phyloP scores from a whole-genome alignment of 2,888 invertebrate genomes.

The Eucera pruinosa region DNA sequence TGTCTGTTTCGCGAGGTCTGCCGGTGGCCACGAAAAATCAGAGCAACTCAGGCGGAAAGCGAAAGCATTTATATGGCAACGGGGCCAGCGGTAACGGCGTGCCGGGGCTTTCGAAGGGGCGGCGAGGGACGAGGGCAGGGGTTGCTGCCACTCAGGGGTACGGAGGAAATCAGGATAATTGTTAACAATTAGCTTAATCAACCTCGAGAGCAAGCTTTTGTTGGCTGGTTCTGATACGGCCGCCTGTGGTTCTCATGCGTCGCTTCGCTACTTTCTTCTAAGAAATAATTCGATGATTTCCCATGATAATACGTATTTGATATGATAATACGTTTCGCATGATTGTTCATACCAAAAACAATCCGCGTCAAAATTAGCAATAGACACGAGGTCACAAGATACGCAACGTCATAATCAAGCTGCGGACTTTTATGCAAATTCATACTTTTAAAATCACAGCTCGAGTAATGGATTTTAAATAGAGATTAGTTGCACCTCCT shows the following conservation, averaged over 20 bases:
- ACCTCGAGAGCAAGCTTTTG: conserved; percentile 83
- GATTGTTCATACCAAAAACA: too few species aligned
- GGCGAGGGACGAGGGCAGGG: conserved; percentile 72
- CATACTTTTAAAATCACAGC: too few species aligned
- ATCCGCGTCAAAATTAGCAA: too few species aligned
- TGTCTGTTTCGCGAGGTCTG: conserved; percentile 42
- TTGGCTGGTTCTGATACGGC: conserved; percentile 75
- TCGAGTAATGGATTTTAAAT: too few species aligned
- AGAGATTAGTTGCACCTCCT: too few species aligned
- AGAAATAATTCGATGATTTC: conserved; percentile 55
- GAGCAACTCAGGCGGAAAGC: conserved; percentile 76
- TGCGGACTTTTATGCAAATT: too few species aligned
- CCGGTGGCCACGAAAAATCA: conserved; percentile 73
- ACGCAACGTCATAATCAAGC: too few species aligned
- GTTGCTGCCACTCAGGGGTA: conserved; percentile 77
- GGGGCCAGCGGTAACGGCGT: conserved; percentile 64
- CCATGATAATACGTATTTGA: conserved; percentile 33
- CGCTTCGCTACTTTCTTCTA: conserved; percentile 42
- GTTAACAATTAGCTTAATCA: conserved; percentile 84
- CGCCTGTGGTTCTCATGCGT: conserved; percentile 72
- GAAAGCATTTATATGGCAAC: conserved; percentile 77
- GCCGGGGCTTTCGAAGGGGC: conserved; percentile 65
- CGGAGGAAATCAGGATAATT: conserved; percentile 84
- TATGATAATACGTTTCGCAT: too few species aligned
- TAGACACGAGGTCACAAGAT: too few species aligned